Percentiles rank a stretch among this genome's conserved stretches.
These are phyloP conservation scores for Argopecten irradians DNA, from an alignment of 1,140 invertebrate species.

Conservation along the genomic window DNA sequence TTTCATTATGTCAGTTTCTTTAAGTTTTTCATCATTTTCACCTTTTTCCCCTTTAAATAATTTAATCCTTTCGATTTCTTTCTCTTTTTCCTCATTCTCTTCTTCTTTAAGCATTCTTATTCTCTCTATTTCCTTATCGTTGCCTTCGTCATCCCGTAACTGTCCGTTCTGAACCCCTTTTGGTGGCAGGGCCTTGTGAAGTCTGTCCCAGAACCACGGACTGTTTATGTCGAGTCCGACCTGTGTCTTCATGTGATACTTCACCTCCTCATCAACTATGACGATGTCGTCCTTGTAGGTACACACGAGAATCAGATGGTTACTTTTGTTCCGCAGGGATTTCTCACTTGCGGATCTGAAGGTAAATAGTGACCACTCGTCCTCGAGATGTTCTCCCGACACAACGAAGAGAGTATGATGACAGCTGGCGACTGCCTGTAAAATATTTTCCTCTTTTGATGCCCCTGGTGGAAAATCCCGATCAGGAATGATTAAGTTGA, in stretches of 20 bases:
- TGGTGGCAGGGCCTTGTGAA: conserved; percentile 48
- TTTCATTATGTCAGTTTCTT: background rate
- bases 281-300: conserved; percentile 36
- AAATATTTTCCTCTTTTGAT: conserved; percentile 65
- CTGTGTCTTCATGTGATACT: conserved; percentile 54
- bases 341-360: conserved; percentile 61
- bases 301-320: conserved; percentile 56
- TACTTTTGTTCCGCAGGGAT: conserved; percentile 54
- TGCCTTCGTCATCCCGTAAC: background rate
- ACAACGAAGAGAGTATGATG: conserved; percentile 57
- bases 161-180: background rate
- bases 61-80: background rate
- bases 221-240: conserved; percentile 50
- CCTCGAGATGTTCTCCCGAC: conserved; percentile 49
- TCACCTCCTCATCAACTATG: conserved; percentile 54
- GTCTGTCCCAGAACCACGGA: conserved; percentile 51
- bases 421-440: conserved; percentile 56
- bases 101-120: conserved; percentile 1
- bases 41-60: background rate
- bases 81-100: background rate
- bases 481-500: conserved; percentile 57
- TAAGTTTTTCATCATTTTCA: background rate
- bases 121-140: background rate
- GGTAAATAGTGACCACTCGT: conserved; percentile 65
- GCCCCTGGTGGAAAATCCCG: conserved; percentile 61